Evolutionary conservation across 2,888 invertebrate species (phyloP), one percentile per base, ranked within the genome.

Genomic region (Luffia ferchaultella): DNA sequence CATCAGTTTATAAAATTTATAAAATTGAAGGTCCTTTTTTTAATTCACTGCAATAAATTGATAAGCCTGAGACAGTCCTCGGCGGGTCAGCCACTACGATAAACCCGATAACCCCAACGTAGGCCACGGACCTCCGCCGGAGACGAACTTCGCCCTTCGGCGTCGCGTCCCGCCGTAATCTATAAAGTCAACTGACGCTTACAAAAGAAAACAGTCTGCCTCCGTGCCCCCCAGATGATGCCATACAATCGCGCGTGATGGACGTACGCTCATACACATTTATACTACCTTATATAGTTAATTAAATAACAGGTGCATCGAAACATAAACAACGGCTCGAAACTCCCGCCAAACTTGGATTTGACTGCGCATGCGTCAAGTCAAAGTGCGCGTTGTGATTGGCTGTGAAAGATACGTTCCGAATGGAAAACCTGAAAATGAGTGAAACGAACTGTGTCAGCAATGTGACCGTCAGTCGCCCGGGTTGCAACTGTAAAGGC

Each of bases 401-500:
- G 78, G 75, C 56, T 65, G 66, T 56, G 63, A 60, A 62, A 60
- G 63, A 67, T 70, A 70, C 67, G 67, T 65, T 58, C 56, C 57
- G 62, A 62, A 45, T 18, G 5, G 63, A 64, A 63, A 57, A 16
- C 59, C 58, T 61, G 57, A 73, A 70, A 62, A 82, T 80, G 83
- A 79, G 73, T 75, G 74, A 60, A 9, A 12, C 9, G 20, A 15
- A 9, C 18, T 43, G 3, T 20, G 42, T 18, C 62, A 63, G 57
- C 53, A 58, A 58, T 54, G 61, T 61, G 55, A 60, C 68, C 67
- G 68, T 60, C 65, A 72, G 73, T 73, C 77, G 80, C 54, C 59
- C 71, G n/a, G 60, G 70, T 68, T 83, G 83, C 64, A 83, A 80
- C 61, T 85, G 85, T 65, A 88, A 88, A 62, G 90, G 90, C 60